A percentile compares a stretch with the other conserved stretches of the same genome.
phyloP scores from a whole-genome alignment of 2,888 invertebrate genomes.

The Hyalella azteca region DNA sequence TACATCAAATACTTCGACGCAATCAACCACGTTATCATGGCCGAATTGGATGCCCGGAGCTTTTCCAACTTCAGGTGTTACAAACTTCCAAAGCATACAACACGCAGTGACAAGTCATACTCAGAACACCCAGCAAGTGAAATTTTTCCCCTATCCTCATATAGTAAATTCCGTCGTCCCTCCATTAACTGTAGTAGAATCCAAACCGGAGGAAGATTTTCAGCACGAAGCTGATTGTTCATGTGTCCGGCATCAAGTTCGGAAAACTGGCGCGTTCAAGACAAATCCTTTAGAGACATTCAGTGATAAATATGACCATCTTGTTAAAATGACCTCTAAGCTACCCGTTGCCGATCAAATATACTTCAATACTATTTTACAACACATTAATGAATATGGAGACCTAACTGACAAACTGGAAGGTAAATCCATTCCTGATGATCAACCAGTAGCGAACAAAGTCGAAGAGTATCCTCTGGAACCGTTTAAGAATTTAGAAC shows the following conservation, averaged over 20 bases:
- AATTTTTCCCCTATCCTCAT: neutral
- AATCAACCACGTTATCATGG: neutral
- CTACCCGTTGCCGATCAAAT: conserved; percentile 1
- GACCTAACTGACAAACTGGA: neutral
- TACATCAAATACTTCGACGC: neutral
- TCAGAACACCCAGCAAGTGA: neutral
- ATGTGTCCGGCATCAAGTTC: neutral
- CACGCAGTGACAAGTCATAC: neutral
- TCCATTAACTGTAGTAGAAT: neutral
- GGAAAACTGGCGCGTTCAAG: neutral
- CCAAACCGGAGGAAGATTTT: neutral
- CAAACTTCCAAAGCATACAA: neutral
- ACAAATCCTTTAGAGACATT: neutral
- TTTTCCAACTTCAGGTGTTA: neutral
- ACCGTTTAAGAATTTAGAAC: neutral
- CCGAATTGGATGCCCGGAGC: neutral
- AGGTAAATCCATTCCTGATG: neutral
- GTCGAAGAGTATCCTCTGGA: neutral
- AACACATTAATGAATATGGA: neutral
- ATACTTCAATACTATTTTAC: neutral
- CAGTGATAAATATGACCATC: neutral
- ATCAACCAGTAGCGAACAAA: neutral
- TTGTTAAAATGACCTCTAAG: neutral
- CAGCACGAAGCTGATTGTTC: neutral
- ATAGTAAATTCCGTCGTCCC: neutral